Evolutionary conservation across 2,888 invertebrate genomes (phyloP), one percentile per base, ranked within the genome.

Genomic region (Andrena bucephala): DNA sequence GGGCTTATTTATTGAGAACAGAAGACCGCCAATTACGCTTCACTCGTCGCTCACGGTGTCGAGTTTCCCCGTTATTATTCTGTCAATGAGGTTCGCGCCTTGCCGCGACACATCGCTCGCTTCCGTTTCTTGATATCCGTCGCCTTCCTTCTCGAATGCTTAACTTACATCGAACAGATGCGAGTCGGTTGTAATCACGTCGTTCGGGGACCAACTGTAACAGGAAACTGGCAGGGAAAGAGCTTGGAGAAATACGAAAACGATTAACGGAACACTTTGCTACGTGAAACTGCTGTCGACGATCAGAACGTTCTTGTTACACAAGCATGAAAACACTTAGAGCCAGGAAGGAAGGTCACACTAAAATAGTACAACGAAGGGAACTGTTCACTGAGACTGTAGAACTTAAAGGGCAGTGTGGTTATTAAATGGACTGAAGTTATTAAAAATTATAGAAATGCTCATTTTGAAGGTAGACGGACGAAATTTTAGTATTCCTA

Each of bases 1-100:
- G 54, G 48, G 77, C 83, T 89, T 91, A 92, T 91, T 92, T 92
- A 91, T 92, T 86, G 89, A 74, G 74, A 91, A 89, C 90, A 88
- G 91, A 89, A 86, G 83, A 68, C 63, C 83, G 62, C 79, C 79
- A 89, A 89, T 89, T 85, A 87, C 73, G 71, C 62, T 50, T 31
- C 50, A 10, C 50, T 50, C 62, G 62, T 31, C 70, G 60, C 27
- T 6, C 7, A n/a, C 20, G 13, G 42, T 29, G 76, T 89, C 87
- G 48, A 89, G 82, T 89, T 87, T 85, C 91, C 42, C 85, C 87
- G 86, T 92, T 87, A 90, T 89, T 87, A 89, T 86, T 85, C 87
- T 83, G 81, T 69, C 83, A 59, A 72, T 48, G 72, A 33, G 74
- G 82, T 88, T 75, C 67, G 83, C 81, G 79, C 24, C 66, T 66